phyloP scores from a whole-genome alignment of 1,140 invertebrate genomes.

The Brachionus koreanus region DNA sequence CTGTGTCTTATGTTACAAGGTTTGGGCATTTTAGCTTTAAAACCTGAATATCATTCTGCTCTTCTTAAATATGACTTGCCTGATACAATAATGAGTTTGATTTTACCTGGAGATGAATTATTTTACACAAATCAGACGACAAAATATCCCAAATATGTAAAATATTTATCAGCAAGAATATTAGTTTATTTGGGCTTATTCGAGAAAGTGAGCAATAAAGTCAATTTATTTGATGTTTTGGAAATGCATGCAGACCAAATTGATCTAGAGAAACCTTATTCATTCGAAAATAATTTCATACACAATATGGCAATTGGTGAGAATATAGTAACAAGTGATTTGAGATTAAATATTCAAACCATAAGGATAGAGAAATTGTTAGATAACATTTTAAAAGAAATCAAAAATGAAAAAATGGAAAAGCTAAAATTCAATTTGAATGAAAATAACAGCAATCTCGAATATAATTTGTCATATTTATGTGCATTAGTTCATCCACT shows the following conservation, averaged over 20 bases:
- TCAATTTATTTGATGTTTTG: constrained; percentile 61
- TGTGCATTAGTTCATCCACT: constrained; percentile 64
- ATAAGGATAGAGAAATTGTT: constrained; percentile 44
- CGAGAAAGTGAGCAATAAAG: constrained; percentile 60
- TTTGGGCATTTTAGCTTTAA: constrained; percentile 65
- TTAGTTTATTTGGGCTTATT: constrained; percentile 65
- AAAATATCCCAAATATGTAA: constrained; percentile 68
- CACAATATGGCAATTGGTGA: constrained; percentile 45
- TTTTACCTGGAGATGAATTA: constrained; percentile 71
- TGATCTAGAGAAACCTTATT: constrained; percentile 16
- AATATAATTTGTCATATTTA: constrained; percentile 55
- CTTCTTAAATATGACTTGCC: constrained; percentile 65
- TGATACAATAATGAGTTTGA: constrained; percentile 66
- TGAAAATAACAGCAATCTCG: not conserved
- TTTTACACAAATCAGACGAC: constrained; percentile 73
- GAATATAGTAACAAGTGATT: not conserved
- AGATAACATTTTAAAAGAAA: constrained; percentile 31
- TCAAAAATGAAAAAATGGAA: not conserved
- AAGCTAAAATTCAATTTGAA: constrained; percentile 20
- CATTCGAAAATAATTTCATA: constrained; percentile 42
- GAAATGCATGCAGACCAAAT: constrained; percentile 12
- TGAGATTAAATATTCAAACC: not conserved
- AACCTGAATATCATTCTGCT: constrained; percentile 62
- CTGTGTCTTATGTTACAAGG: constrained; percentile 68
- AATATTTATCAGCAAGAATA: constrained; percentile 68